Conservation (phyloP, 2,113 vertebrate genomes). For the Triplophysa dalaica region DNA sequence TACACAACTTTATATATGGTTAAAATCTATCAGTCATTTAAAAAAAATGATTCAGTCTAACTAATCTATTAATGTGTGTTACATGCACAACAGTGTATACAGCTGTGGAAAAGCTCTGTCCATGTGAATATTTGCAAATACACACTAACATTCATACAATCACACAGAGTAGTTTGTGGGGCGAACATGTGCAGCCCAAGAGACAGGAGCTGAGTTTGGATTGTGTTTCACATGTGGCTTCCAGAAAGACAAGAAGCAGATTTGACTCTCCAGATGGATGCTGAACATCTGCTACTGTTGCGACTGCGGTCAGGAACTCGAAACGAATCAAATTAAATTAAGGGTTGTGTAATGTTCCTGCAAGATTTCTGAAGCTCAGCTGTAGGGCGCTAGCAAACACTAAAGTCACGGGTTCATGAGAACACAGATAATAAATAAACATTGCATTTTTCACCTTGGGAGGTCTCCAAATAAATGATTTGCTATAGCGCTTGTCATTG, state of each 20-base stretch:
- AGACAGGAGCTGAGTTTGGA: conserved; percentile 30
- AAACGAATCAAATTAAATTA: conserved; percentile 8
- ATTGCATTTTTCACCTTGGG: too few relatives aligned
- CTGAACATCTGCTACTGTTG: conserved; percentile 46
- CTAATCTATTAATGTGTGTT: too few relatives aligned
- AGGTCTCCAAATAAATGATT: too few relatives aligned
- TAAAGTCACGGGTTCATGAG: too few relatives aligned
- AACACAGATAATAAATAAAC: too few relatives aligned
- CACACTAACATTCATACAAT: conserved; percentile 10
- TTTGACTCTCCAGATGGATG: conserved; percentile 48
- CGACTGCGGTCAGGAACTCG: conserved; percentile 24
- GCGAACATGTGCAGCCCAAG: conserved; percentile 4
- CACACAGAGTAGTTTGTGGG: conserved; percentile 20
- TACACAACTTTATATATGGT: too few relatives aligned
- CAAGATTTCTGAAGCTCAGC: not conserved
- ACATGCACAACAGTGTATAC: too few relatives aligned
- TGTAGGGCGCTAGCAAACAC: not conserved
- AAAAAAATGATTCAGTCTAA: too few relatives aligned
- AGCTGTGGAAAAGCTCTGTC: conserved; percentile 36
- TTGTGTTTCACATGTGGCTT: conserved; percentile 39
- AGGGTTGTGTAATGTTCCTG: conserved; percentile 26
- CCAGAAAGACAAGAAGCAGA: conserved; percentile 39
- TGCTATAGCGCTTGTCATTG: too few relatives aligned
- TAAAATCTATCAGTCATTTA: too few relatives aligned
- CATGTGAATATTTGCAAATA: conserved; percentile 25